Conservation (phyloP, 2,888 invertebrate genomes). For the Drosophila demipolita region DNA sequence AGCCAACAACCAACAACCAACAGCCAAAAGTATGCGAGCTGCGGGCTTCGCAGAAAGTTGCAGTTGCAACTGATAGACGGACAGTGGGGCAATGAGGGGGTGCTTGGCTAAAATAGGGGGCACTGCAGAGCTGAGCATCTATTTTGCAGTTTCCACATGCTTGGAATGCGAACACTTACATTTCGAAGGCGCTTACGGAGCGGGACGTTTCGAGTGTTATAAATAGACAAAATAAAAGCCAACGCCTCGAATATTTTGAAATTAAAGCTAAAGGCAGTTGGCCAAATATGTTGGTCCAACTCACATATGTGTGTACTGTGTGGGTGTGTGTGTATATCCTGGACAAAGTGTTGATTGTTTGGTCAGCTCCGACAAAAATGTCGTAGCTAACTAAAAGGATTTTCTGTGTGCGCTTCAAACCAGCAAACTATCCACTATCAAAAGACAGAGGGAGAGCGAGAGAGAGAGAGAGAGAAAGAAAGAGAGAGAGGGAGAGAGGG, state of each 20-base stretch:
- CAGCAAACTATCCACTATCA: constrained; percentile 9
- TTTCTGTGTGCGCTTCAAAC: constrained; percentile 23
- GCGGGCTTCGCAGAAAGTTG: constrained; percentile 41
- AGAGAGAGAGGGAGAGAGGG: not conserved
- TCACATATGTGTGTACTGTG: constrained; percentile 20
- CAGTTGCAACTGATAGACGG: constrained; percentile 59
- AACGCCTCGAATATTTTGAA: constrained; percentile 65
- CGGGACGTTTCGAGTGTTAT: constrained; percentile 43
- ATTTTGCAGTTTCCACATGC: constrained; percentile 78
- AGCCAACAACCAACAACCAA: constrained; percentile 58
- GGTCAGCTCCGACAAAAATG: constrained; percentile 54
- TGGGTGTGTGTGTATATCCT: constrained; percentile 17
- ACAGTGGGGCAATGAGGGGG: not conserved
- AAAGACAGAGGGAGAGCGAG: not conserved
- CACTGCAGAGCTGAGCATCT: constrained; percentile 53
- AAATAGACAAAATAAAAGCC: constrained; percentile 70
- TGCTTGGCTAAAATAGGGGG: not conserved
- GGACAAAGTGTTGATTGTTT: constrained; percentile 68
- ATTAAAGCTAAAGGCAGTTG: constrained; percentile 75
- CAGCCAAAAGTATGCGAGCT: constrained; percentile 59
- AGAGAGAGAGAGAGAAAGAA: not conserved
- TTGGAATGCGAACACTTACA: constrained; percentile 78
- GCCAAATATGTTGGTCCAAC: constrained; percentile 58
- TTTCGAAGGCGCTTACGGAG: constrained; percentile 37
- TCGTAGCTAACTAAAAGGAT: constrained; percentile 51